A percentile compares a stretch with the other conserved stretches of the same genome.
phyloP scores from a whole-genome alignment of 2,113 vertebrate species.

The Polypterus bichir region DNA sequence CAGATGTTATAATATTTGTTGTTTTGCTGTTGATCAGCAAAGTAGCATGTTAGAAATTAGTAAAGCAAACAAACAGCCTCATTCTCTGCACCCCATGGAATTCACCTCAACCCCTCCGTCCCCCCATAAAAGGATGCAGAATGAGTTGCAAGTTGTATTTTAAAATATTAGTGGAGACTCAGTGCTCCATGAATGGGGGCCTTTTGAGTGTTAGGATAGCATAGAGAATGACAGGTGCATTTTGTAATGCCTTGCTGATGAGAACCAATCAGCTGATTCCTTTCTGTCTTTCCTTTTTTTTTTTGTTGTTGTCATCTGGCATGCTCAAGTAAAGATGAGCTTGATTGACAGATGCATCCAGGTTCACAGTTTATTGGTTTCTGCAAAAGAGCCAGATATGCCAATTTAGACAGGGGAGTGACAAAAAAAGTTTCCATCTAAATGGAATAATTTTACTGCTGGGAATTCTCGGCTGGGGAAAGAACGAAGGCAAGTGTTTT shows the following conservation, averaged over 20 bases:
- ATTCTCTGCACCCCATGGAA: too few relatives aligned
- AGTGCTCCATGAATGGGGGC: slow-evolving; percentile 34
- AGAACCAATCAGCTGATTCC: slow-evolving; percentile 57
- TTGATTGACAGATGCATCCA: slow-evolving; percentile 82
- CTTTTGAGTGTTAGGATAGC: slow-evolving; percentile 41
- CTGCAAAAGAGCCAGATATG: slow-evolving; percentile 79
- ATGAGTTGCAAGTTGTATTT: slow-evolving; percentile 10
- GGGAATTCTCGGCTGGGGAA: slow-evolving; percentile 73
- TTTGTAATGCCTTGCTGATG: slow-evolving; percentile 78
- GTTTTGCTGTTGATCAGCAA: too few relatives aligned
- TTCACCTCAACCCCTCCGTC: too few relatives aligned
- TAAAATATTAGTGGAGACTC: slow-evolving; percentile 38
- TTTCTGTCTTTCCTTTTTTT: slow-evolving; percentile 43
- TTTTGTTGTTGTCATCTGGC: slow-evolving; percentile 72
- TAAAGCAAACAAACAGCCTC: too few relatives aligned
- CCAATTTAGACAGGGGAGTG: slow-evolving; percentile 86
- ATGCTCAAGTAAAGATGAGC: slow-evolving; percentile 62
- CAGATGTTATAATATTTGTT: too few relatives aligned
- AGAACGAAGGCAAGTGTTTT: slow-evolving; percentile 53
- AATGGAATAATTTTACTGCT: slow-evolving; percentile 83
- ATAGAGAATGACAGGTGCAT: slow-evolving; percentile 69
- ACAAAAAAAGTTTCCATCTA: slow-evolving; percentile 90
- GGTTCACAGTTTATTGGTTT: slow-evolving; percentile 90
- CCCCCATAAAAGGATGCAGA: background rate
- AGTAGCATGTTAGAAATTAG: too few relatives aligned